Percentiles rank a stretch among this genome's conserved stretches.
phyloP scores from a whole-genome alignment of 37 sponge, comb jelly and placozoan species.

The Corticium candelabrum region DNA sequence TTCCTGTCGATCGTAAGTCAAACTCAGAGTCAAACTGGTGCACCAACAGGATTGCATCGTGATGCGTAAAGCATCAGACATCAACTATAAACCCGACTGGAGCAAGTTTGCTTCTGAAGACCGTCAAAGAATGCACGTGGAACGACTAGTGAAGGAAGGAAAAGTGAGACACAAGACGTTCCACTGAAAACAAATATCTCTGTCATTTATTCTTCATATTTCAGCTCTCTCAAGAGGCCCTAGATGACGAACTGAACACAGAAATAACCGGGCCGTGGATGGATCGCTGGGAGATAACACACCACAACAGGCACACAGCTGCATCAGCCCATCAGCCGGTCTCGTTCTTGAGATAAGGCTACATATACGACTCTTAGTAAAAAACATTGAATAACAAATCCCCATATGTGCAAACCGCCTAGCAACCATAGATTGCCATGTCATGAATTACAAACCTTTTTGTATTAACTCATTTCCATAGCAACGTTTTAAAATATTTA shows the following conservation, averaged over 20 bases:
- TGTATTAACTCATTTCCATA: too few relatives aligned
- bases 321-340: too few relatives aligned
- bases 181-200: not conserved
- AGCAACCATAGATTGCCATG: too few relatives aligned
- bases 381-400: too few relatives aligned
- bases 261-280: slow-evolving; percentile 86
- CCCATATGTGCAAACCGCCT: too few relatives aligned
- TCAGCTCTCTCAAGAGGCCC: not conserved
- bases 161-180: not conserved
- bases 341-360: too few relatives aligned
- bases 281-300: slow-evolving; percentile 65
- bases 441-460: too few relatives aligned
- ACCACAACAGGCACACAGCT: slow-evolving; percentile 72
- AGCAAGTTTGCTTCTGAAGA: slow-evolving; percentile 36
- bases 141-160: not conserved
- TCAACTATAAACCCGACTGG: slow-evolving; percentile 52
- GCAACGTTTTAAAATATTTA: too few relatives aligned
- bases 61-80: slow-evolving; percentile 43
- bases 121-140: slow-evolving; percentile 35
- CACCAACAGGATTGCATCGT: slow-evolving; percentile 42
- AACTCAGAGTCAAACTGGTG: too few relatives aligned
- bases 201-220: not conserved
- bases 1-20: too few relatives aligned
- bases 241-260: slow-evolving; percentile 58
- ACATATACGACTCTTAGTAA: too few relatives aligned